Percentiles rank a stretch among this genome's conserved stretches.
phyloP scores from a whole-genome alignment of 2,113 vertebrate species.

The Thermophis baileyi region DNA sequence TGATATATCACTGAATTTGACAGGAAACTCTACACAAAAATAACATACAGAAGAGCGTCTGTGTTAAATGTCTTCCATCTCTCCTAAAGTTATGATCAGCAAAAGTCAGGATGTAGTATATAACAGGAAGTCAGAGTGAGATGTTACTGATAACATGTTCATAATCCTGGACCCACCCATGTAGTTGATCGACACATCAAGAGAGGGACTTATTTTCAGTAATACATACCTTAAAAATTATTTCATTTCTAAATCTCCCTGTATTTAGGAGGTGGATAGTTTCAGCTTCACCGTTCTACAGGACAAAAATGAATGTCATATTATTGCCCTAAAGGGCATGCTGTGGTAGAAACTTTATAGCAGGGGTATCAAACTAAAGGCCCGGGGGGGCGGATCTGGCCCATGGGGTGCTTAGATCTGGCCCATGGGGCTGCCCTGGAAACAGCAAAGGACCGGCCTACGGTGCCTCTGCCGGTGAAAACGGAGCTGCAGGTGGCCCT shows the following conservation, averaged over 20 bases:
- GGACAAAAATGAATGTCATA: constrained; percentile 1
- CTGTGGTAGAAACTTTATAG: constrained; percentile 13
- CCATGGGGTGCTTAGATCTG: too few relatives aligned
- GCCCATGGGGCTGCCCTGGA: too few relatives aligned
- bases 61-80: neutral
- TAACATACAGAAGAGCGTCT: neutral
- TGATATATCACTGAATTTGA: neutral
- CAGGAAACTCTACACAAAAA: neutral
- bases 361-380: too few relatives aligned
- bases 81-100: neutral
- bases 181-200: neutral
- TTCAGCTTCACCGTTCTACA: neutral
- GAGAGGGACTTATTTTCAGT: neutral
- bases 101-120: neutral
- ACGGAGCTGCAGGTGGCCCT: too few relatives aligned
- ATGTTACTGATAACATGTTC: neutral
- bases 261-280: neutral
- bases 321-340: constrained; percentile 12
- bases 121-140: neutral
- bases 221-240: neutral
- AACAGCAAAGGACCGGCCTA: too few relatives aligned
- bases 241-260: neutral
- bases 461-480: too few relatives aligned
- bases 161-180: neutral
- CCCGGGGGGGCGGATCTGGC: too few relatives aligned